A percentile compares a stretch with the other conserved stretches of the same genome.
Evolutionary conservation across 2,797 vertebrate genomes (phyloP).

Genomic region (Melanotaenia trifasciata): DNA sequence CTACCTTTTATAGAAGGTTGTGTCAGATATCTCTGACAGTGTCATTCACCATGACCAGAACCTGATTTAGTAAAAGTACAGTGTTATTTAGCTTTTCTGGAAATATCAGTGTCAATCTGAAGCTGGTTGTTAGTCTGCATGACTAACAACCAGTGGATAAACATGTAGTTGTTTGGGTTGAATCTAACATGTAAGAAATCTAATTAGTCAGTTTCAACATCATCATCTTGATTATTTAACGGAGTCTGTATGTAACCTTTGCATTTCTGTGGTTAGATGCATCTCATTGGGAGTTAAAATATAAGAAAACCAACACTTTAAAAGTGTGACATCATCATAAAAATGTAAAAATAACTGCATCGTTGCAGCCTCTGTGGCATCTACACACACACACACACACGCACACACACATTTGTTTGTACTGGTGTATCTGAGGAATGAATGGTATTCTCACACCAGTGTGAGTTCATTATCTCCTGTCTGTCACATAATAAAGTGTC

Average conservation of each 20-base stretch:
- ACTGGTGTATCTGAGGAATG: constrained; percentile 40
- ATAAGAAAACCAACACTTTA: neutral
- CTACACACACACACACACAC: neutral
- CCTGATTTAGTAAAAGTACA: neutral
- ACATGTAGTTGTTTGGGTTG: neutral
- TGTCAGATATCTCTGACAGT: neutral
- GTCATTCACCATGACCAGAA: neutral
- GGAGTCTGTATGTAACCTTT: neutral
- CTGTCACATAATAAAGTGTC: constrained; percentile 44
- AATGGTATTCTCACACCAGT: constrained; percentile 32
- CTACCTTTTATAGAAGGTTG: neutral
- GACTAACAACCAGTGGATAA: neutral
- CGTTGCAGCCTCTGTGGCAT: neutral
- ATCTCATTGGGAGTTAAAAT: neutral
- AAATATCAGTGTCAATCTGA: neutral
- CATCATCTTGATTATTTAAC: neutral
- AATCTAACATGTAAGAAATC: neutral
- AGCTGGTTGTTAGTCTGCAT: neutral
- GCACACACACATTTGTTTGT: neutral
- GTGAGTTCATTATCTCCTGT: constrained; percentile 55
- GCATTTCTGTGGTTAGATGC: neutral
- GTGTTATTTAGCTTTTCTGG: neutral
- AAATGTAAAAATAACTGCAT: neutral
- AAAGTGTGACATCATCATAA: neutral
- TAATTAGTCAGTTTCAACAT: neutral